phyloP scores from a whole-genome alignment of 2,888 invertebrate species.

The Drosophila tripunctata region DNA sequence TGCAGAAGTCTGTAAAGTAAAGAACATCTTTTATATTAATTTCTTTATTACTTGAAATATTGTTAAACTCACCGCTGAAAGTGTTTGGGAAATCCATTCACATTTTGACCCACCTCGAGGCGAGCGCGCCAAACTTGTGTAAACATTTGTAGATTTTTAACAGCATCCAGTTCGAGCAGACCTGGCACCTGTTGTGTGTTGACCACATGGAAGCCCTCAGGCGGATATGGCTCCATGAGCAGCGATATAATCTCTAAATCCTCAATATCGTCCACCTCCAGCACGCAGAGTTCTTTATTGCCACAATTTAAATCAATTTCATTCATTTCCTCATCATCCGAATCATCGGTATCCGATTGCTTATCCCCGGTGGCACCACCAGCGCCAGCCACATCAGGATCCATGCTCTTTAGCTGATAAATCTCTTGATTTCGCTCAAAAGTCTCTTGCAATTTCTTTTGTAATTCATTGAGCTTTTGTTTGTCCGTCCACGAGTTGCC shows the following conservation, averaged over 20 bases:
- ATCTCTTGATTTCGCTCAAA: constrained; percentile 90
- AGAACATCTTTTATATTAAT: not conserved
- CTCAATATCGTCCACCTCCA: constrained; percentile 94
- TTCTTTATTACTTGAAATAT: not conserved
- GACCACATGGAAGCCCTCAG: constrained; percentile 91
- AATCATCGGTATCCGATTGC: constrained; percentile 87
- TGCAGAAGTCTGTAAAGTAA: constrained; percentile 86
- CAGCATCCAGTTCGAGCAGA: constrained; percentile 87
- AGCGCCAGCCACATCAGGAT: constrained; percentile 73
- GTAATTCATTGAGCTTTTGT: constrained; percentile 88
- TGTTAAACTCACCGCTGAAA: constrained; percentile 83
- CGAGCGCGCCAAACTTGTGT: constrained; percentile 92
- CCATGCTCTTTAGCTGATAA: constrained; percentile 87
- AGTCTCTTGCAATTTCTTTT: constrained; percentile 89
- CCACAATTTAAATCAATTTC: constrained; percentile 89
- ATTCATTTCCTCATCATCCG: constrained; percentile 88
- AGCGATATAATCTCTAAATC: constrained; percentile 91
- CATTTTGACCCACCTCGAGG: constrained; percentile 85
- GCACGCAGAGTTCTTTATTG: constrained; percentile 91
- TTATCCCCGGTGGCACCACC: constrained; percentile 51
- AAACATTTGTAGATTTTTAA: constrained; percentile 92
- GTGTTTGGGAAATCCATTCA: constrained; percentile 86
- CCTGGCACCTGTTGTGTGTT: constrained; percentile 92
- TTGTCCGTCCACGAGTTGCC: constrained; percentile 88
- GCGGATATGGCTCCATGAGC: constrained; percentile 90